These are phyloP conservation scores for Pissodes strobi DNA, from an alignment of 1,140 invertebrate genomes.

Conservation along the genomic window DNA sequence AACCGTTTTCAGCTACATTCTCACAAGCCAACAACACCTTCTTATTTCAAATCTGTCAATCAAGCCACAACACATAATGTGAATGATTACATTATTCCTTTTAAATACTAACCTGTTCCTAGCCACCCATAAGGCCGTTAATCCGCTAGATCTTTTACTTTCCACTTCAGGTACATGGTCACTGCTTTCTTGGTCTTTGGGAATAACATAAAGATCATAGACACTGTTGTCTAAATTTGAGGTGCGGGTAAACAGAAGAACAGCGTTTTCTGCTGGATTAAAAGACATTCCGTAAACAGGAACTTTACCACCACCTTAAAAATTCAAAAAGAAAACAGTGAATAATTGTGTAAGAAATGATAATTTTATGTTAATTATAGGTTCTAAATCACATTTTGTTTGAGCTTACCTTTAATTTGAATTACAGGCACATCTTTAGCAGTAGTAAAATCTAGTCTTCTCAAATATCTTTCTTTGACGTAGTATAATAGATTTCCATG, in stretches of 20 bases:
- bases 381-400: too few relatives aligned
- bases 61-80: too few relatives aligned
- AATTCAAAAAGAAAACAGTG: too few relatives aligned
- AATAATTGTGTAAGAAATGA: too few relatives aligned
- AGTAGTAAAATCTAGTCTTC: slow-evolving; percentile 89
- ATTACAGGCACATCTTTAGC: slow-evolving; percentile 92
- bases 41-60: too few relatives aligned
- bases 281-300: slow-evolving; percentile 89
- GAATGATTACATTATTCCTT: too few relatives aligned
- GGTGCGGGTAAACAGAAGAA: slow-evolving; percentile 80
- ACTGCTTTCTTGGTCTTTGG: slow-evolving; percentile 68
- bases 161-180: slow-evolving; percentile 64
- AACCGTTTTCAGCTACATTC: too few relatives aligned
- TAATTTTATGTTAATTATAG: too few relatives aligned
- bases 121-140: slow-evolving; percentile 97
- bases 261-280: slow-evolving; percentile 93
- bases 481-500: slow-evolving; percentile 95
- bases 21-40: too few relatives aligned
- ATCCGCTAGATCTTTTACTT: slow-evolving; percentile 83
- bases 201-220: slow-evolving; percentile 93
- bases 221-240: slow-evolving; percentile 87
- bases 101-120: slow-evolving; percentile 66
- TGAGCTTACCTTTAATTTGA: slow-evolving; percentile 79
- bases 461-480: slow-evolving; percentile 91
- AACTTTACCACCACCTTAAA: slow-evolving; percentile 66